phyloP scores from a whole-genome alignment of 1,140 invertebrate genomes.

The Ceratina japonica region DNA sequence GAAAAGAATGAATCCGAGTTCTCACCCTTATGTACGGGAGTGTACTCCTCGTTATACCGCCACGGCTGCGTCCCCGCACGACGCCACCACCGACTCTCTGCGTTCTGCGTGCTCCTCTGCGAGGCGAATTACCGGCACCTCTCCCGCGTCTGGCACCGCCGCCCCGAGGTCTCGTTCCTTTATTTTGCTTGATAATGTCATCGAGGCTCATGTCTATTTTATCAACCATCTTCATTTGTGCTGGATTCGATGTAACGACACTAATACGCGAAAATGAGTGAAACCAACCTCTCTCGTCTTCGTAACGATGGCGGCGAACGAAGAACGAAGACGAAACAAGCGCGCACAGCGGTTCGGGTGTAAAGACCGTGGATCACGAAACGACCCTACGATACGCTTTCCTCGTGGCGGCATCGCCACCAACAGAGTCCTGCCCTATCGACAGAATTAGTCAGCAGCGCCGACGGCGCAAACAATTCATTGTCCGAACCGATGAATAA shows the following conservation, averaged over 20 bases:
- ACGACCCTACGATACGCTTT: not conserved
- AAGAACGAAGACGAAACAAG: slow-evolving; percentile 56
- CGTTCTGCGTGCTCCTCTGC: slow-evolving; percentile 70
- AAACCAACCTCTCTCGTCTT: slow-evolving; percentile 61
- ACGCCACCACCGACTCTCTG: slow-evolving; percentile 79
- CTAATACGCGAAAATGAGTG: slow-evolving; percentile 19
- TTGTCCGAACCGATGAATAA: no score
- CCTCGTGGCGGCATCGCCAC: no score
- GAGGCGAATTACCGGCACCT: slow-evolving; percentile 71
- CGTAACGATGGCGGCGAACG: slow-evolving; percentile 57
- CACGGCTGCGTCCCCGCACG: slow-evolving; percentile 83
- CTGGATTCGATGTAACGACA: slow-evolving; percentile 34
- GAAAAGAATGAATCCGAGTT: not conserved
- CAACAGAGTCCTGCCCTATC: no score
- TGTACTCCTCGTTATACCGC: slow-evolving; percentile 81
- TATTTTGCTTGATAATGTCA: slow-evolving; percentile 94
- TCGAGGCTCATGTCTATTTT: slow-evolving; percentile 98
- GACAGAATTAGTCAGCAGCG: no score
- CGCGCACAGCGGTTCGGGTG: slow-evolving; percentile 50
- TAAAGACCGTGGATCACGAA: slow-evolving; percentile 26
- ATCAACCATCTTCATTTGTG: slow-evolving; percentile 86
- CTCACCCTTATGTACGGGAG: slow-evolving; percentile 86
- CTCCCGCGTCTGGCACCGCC: slow-evolving; percentile 74
- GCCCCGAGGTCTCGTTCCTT: slow-evolving; percentile 79
- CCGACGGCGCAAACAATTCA: no score